Base-by-base conservation (phyloP, 1,140 invertebrate species). In the Zaprionus ornatus region DNA sequence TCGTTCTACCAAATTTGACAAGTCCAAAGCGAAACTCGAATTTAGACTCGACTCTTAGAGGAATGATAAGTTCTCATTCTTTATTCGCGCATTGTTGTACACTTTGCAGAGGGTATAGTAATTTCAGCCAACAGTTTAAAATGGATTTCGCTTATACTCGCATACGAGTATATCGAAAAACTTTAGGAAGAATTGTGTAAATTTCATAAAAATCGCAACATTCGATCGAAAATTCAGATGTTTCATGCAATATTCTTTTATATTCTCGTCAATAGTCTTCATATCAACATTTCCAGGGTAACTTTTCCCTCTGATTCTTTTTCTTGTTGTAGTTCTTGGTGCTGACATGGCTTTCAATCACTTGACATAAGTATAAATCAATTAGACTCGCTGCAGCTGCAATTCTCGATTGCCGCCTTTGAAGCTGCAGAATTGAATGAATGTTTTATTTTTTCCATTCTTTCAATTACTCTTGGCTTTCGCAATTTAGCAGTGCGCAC, bases 1-100 rank as follows among this genome's bases (percentile, higher is more conserved):
- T 90, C 40, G 78, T 90, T 90, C 78, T 88, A 79, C 84, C 84
- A 90, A 90, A 85, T 90, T 79, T 79, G 81, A 88, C 78, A 80
- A 72, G 60, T 80, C 64, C 23, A 52, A 79, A 86, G 69, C 80
- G 37, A 69, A 69, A 76, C 69, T 72, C n/a, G 68, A 54, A 64
- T 60, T 35, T 52, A 40, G 48, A 42, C 35, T n/a, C 40, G n/a
- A 17, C 5, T 45, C 40, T 54, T 74, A 50, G 57, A 21, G 35
- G 21, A 27, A 25, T 60, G 48, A 63, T 60, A 52, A 63, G 35
- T n/a, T 67, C 45, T 52, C 50, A 45, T 40, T 77, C 77, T 70
- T 64, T 40, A 40, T 40, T 13, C 9, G 15, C 29, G 29, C 29
- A 40, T 40, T 40, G 15, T 40, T 40, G n/a, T 40, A 40, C 15